A percentile compares a stretch with the other conserved stretches of the same genome.
Evolutionary conservation across 2,797 vertebrate genomes (phyloP).

Genomic region (Bovichtus variegatus): DNA sequence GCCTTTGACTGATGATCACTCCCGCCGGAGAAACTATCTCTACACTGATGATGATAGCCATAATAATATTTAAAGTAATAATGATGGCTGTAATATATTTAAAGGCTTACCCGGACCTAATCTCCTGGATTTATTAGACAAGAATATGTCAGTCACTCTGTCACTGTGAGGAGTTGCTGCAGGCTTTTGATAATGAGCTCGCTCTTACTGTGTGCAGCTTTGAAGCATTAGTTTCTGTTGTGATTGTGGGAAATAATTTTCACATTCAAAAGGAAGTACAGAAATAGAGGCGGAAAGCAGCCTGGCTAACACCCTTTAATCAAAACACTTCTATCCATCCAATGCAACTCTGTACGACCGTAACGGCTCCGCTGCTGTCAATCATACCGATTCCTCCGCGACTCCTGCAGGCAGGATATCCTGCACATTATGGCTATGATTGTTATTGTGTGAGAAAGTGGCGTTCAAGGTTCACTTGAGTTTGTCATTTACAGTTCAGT

Average conservation of each 20-base stretch:
- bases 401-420: constrained; percentile 66
- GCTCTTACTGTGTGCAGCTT: background rate
- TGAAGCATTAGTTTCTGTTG: constrained; percentile 8
- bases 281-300: constrained; percentile 72
- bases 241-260: constrained; percentile 42
- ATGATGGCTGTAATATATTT: constrained; percentile 59
- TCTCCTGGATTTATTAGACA: constrained; percentile 51
- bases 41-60: constrained; percentile 26
- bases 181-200: constrained; percentile 12
- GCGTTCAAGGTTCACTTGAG: constrained; percentile 21
- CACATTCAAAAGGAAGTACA: constrained; percentile 63
- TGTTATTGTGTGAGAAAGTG: constrained; percentile 37
- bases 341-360: constrained; percentile 17
- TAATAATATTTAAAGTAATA: constrained; percentile 66
- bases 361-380: constrained; percentile 41
- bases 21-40: constrained; percentile 45
- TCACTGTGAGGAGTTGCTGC: constrained; percentile 27
- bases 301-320: constrained; percentile 69
- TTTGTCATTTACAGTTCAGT: background rate
- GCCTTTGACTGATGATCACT: constrained; percentile 53
- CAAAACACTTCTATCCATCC: constrained; percentile 51
- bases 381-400: constrained; percentile 41
- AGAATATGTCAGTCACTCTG: constrained; percentile 44
- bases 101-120: constrained; percentile 51
- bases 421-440: constrained; percentile 43